Base-by-base conservation (phyloP, 2,797 vertebrate genomes). In the Mionectes olivaceus region DNA sequence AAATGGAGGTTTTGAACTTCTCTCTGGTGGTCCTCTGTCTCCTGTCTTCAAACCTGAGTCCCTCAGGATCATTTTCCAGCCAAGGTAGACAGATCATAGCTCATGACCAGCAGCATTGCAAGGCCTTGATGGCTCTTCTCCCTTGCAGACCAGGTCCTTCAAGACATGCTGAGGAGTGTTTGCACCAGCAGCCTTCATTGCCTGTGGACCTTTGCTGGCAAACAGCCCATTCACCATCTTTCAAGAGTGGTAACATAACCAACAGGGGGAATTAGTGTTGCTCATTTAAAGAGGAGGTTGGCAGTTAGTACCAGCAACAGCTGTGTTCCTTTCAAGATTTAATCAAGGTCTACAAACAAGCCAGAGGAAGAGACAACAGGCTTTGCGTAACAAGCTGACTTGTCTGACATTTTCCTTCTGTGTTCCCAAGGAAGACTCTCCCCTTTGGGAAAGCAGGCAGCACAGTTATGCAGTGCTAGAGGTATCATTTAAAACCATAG, bases 281-380 rank as follows among this genome's bases (percentile, higher is more conserved):
- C 75, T 95, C 88, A 76, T 84, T 96, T 95, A 52, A 73, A 79
- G 80, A 84, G 83, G 49, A 96, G 93, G 80, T 83, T 96, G 95
- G 91, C 94, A 94, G 90, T 79, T 64, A 69, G 79, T 81, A 69
- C 47, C 76, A 86, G 70, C 76, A 95, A 67, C 91, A 96, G 90
- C 91, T 80, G 43, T 88, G 85, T 80, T 79, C 61, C 80, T 95
- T 93, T 93, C 63, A 73, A 90, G 80, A 91, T 91, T 94, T 88
- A 94, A 94, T 94, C 85, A 75, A 88, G 87, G 94, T 94, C 96
- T 94, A 69, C 69, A 88, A 93, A 91, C 73, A 94, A 93, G 50
- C 49, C 77, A 93, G 73, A 69, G 73, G 39, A 91, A 87, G 44
- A 93, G 82, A 86, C 71, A 89, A 85, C 78, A 74, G 73, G 59